phyloP scores from a whole-genome alignment of 1,140 invertebrate genomes.

The Stegodyphus dumicola region DNA sequence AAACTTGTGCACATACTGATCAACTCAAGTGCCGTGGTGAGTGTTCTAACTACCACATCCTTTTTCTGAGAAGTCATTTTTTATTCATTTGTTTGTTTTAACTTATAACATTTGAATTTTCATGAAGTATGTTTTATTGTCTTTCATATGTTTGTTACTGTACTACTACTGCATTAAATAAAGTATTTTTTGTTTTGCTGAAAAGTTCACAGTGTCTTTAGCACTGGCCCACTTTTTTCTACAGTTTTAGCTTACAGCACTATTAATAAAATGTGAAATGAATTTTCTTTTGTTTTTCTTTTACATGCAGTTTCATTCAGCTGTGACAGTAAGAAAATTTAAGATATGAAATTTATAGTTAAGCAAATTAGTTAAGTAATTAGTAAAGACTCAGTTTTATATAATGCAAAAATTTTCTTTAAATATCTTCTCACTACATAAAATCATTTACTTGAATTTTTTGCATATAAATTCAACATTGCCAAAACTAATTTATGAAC shows the following conservation, averaged over 20 bases:
- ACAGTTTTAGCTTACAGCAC: constrained; percentile 2
- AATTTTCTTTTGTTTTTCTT: neutral
- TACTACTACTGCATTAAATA: constrained; percentile 60
- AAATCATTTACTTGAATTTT: no score
- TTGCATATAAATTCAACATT: no score
- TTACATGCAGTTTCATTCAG: no score
- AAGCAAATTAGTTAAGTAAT: no score
- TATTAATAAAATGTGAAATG: neutral
- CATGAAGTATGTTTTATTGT: constrained; percentile 60
- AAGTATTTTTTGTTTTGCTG: constrained; percentile 61
- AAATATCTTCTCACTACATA: no score
- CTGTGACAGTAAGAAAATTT: no score
- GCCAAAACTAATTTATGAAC: no score
- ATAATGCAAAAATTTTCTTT: no score
- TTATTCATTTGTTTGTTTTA: constrained; percentile 61
- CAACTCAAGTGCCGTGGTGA: constrained; percentile 45
- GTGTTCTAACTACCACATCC: constrained; percentile 47
- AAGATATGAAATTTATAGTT: no score
- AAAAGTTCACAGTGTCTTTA: constrained; percentile 23
- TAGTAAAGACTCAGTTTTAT: no score
- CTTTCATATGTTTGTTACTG: constrained; percentile 61
- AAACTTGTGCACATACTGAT: constrained; percentile 46
- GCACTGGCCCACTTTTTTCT: neutral
- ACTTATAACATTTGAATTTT: constrained; percentile 50
- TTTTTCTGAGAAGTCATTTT: constrained; percentile 58